Conservation (phyloP, 2,113 vertebrate genomes). For the Microtus montanus region DNA sequence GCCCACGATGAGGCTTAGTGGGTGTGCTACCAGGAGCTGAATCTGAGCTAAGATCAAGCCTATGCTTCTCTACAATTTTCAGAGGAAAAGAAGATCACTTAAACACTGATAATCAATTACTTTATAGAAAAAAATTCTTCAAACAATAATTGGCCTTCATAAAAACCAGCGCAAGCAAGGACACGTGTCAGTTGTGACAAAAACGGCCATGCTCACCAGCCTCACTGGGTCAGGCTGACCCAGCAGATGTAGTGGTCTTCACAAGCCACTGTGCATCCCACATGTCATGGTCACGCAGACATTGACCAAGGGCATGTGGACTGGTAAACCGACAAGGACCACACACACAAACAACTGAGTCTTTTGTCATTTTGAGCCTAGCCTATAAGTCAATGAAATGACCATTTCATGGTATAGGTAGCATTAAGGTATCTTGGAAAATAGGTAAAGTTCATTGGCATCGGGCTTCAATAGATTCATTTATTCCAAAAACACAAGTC, state of each 20-base stretch:
- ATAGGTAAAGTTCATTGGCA: neutral
- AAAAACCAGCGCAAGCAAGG: neutral
- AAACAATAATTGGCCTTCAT: neutral
- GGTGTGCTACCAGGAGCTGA: neutral
- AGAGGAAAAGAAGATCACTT: neutral
- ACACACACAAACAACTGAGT: neutral
- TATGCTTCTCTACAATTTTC: constrained; percentile 30
- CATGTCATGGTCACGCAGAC: neutral
- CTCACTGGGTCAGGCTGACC: neutral
- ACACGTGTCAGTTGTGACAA: neutral
- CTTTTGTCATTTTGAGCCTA: neutral
- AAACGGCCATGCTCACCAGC: neutral
- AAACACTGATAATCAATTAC: constrained; percentile 3
- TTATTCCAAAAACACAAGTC: constrained; percentile 63
- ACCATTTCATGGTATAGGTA: neutral
- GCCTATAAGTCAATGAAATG: neutral
- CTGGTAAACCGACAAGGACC: neutral
- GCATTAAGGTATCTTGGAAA: neutral
- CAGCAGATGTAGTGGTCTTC: neutral
- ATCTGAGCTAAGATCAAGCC: neutral
- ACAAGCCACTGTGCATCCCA: neutral
- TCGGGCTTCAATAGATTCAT: constrained; percentile 52
- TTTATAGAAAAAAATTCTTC: constrained; percentile 12
- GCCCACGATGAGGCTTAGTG: neutral
- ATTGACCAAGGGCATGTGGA: neutral